These are phyloP conservation scores for Drosophila trichaetosa DNA, from an alignment of 2,888 invertebrate genomes.

Conservation along the genomic window DNA sequence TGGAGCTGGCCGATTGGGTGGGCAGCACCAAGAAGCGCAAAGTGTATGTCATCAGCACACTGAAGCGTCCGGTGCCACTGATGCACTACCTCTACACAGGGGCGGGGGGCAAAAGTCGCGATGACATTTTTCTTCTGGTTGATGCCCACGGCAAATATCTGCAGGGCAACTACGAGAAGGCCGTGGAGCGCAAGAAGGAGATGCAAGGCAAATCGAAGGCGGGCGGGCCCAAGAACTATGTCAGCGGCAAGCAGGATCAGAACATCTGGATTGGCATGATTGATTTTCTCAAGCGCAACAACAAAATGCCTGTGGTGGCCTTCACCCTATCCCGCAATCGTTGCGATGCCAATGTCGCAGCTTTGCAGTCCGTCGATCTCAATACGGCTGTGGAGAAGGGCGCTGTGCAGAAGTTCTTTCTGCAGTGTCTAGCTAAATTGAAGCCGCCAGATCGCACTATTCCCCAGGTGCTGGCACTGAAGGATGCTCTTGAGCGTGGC, in stretches of 20 bases:
- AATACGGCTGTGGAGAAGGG: conserved; percentile 94
- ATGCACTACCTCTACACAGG: conserved; percentile 96
- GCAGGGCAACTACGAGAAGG: conserved; percentile 88
- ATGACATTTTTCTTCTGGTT: conserved; percentile 92
- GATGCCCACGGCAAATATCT: conserved; percentile 90
- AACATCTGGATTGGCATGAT: conserved; percentile 93
- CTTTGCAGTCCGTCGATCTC: conserved; percentile 89
- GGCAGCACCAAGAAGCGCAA: conserved; percentile 94
- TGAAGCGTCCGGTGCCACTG: conserved; percentile 96
- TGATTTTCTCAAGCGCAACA: conserved; percentile 91
- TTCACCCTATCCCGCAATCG: conserved; percentile 93
- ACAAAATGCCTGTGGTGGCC: conserved; percentile 96
- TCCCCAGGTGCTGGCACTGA: conserved; percentile 92
- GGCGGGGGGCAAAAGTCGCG: conserved; percentile 88
- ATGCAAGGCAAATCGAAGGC: conserved; percentile 72
- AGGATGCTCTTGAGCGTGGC: conserved; percentile 91
- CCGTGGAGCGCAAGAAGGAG: conserved; percentile 86
- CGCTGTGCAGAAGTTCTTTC: conserved; percentile 93
- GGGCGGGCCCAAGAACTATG: conserved; percentile 47
- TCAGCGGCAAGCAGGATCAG: conserved; percentile 89
- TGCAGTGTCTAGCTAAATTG: conserved; percentile 91
- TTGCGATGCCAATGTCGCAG: conserved; percentile 87
- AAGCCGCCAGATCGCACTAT: conserved; percentile 94
- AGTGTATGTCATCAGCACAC: conserved; percentile 96
- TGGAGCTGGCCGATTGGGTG: conserved; percentile 98